phyloP scores from a whole-genome alignment of 2,888 invertebrate genomes.

The Pristionchus mayeri region DNA sequence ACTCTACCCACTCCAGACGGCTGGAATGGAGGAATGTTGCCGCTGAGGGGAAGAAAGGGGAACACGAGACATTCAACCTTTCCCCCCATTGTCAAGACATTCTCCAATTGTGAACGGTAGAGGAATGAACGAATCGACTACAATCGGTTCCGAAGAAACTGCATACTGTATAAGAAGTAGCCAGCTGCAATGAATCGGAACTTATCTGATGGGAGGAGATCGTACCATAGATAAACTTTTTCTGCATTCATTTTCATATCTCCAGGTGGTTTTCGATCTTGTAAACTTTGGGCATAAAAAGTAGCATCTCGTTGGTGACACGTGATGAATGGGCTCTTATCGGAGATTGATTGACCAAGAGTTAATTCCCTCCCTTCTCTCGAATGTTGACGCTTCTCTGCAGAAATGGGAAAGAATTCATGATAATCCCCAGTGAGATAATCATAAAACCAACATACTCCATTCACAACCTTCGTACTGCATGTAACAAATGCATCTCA shows the following conservation, averaged over 20 bases:
- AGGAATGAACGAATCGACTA: neutral
- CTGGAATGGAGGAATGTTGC: neutral
- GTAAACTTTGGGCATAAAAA: neutral
- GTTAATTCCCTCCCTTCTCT: too few relatives aligned
- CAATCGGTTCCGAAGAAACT: neutral
- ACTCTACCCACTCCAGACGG: too few relatives aligned
- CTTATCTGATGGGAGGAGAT: slow-evolving; percentile 5
- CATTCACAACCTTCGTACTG: too few relatives aligned
- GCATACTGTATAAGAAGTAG: neutral
- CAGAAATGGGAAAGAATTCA: too few relatives aligned
- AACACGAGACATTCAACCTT: neutral
- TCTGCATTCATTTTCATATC: neutral
- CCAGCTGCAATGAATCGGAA: neutral
- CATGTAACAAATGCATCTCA: too few relatives aligned
- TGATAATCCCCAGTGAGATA: too few relatives aligned
- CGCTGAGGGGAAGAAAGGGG: neutral
- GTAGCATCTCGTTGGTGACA: too few relatives aligned
- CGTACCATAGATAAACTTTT: neutral
- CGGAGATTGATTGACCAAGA: too few relatives aligned
- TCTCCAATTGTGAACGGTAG: neutral
- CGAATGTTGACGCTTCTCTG: too few relatives aligned
- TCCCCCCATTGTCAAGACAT: neutral
- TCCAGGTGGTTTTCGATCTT: neutral
- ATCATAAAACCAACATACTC: too few relatives aligned
- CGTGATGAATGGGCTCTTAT: too few relatives aligned